phyloP scores from a whole-genome alignment of 2,888 invertebrate genomes.

The Idaea dimidiata region DNA sequence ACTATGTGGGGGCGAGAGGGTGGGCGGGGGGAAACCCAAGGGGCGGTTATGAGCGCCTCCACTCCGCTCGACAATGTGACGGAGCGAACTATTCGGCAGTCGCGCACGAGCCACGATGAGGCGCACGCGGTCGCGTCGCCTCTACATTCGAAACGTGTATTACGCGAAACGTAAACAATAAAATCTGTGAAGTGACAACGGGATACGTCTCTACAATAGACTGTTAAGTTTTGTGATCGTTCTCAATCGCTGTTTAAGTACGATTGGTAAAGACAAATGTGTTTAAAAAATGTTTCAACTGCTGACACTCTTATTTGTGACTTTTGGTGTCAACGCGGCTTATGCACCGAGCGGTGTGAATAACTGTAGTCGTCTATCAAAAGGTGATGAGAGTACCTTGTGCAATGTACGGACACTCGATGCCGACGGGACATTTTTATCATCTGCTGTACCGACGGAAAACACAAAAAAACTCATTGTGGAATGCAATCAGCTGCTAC shows the following conservation, averaged over 20 bases:
- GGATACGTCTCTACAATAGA: constrained; percentile 44
- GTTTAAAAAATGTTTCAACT: constrained; percentile 75
- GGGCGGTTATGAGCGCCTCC: constrained; percentile 63
- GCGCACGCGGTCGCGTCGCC: constrained; percentile 64
- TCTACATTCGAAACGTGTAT: constrained; percentile 52
- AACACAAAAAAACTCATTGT: constrained; percentile 87
- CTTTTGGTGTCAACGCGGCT: constrained; percentile 73
- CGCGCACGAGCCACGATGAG: constrained; percentile 69
- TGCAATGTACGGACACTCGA: constrained; percentile 87
- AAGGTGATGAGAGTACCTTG: constrained; percentile 79
- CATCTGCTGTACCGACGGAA: constrained; percentile 82
- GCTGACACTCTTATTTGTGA: constrained; percentile 76
- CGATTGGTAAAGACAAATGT: constrained; percentile 63
- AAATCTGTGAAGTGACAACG: constrained; percentile 57
- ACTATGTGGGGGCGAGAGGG: constrained; percentile 66
- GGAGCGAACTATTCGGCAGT: constrained; percentile 59
- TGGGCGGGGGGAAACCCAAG: constrained; percentile 55
- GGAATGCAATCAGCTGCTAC: constrained; percentile 88
- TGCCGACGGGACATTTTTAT: constrained; percentile 83
- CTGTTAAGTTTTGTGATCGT: constrained; percentile 48
- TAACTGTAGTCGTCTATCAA: constrained; percentile 60
- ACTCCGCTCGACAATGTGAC: constrained; percentile 56
- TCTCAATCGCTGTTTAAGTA: constrained; percentile 40
- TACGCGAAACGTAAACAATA: constrained; percentile 71
- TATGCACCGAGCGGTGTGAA: constrained; percentile 68